phyloP scores from a whole-genome alignment of 2,888 invertebrate species.

The Parnassius apollo region DNA sequence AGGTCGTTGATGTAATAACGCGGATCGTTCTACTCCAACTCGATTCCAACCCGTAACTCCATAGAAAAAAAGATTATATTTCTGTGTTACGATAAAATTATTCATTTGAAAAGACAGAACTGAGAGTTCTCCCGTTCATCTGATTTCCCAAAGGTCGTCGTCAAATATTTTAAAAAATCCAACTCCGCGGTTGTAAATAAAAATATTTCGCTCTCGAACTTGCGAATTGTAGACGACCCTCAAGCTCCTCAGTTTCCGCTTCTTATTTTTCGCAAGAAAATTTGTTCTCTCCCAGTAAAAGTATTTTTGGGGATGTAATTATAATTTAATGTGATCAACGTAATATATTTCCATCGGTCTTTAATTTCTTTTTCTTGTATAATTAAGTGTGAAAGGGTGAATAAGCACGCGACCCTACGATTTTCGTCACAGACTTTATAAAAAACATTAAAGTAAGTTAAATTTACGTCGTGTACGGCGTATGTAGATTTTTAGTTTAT shows the following conservation, averaged over 20 bases:
- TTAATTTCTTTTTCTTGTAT: too few species aligned
- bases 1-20: slow-evolving; percentile 4
- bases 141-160: slow-evolving; percentile 74
- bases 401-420: too few species aligned
- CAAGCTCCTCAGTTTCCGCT: slow-evolving; percentile 6
- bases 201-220: slow-evolving; percentile 62
- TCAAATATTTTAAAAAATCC: slow-evolving; percentile 66
- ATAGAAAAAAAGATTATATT: slow-evolving; percentile 49
- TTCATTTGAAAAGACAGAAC: slow-evolving; percentile 26
- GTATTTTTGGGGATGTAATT: slow-evolving; percentile 15
- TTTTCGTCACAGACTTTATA: too few species aligned
- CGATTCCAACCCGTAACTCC: slow-evolving; percentile 34
- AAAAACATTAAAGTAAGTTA: too few species aligned
- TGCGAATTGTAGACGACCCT: slow-evolving; percentile 43
- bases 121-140: slow-evolving; percentile 51
- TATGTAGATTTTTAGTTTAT: too few species aligned
- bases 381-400: too few species aligned
- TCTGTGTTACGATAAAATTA: slow-evolving; percentile 39
- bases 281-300: slow-evolving; percentile 15
- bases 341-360: too few species aligned
- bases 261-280: slow-evolving; percentile 12
- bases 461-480: too few species aligned
- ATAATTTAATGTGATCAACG: slow-evolving; percentile 6
- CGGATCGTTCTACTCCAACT: not conserved
- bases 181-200: slow-evolving; percentile 54